Base-by-base conservation (phyloP, 2,113 vertebrate species). In the Empidonax alnorum region DNA sequence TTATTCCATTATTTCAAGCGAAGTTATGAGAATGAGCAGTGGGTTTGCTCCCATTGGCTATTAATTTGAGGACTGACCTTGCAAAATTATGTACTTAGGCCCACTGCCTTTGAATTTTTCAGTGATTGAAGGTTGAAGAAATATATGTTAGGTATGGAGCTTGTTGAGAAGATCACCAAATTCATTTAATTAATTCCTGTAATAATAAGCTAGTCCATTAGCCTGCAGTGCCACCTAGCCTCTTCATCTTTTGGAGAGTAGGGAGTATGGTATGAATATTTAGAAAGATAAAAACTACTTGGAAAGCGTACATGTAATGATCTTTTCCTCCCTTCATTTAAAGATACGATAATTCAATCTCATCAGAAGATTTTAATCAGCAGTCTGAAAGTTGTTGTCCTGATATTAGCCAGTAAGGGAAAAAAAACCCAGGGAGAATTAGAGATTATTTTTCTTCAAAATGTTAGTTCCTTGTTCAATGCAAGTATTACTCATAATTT, bases 181-280 rank as follows among this genome's bases (percentile, higher is more conserved):
- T 63, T 61, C 8, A 42, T 11, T 72, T 65, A 56, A 87, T 85
- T 79, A 91, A 81, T 68, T 83, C 49, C 41, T 75, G 3, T 49
- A 27, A 78, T 87, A 74, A 81, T 68, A 85, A 71, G 27, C 2
- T 73, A 72, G 85, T 95, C 41, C 76, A 90, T 78, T 93, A 93
- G 83, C 71, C 90, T 96, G 86, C 80, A 96, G 88, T 96, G 94
- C 96, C 92, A 96, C 77, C 96, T 97, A 96, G 93, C 80, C 96
- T 90, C 23, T 49, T 92, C 25, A 44, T 75, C 56, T 68, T 84
- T 55, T 78, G 68, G 90, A 84, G 53, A 94, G 31, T 30, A 59
- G 21, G 13, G 53, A 69, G 33, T 62, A 28, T 33, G 37, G 22
- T 1, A 3, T 50, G n/a, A 86, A 41, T 78, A 78, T 72, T 76